Evolutionary conservation across 1,140 invertebrate species (phyloP).

Genomic region (Conus ventricosus): DNA sequence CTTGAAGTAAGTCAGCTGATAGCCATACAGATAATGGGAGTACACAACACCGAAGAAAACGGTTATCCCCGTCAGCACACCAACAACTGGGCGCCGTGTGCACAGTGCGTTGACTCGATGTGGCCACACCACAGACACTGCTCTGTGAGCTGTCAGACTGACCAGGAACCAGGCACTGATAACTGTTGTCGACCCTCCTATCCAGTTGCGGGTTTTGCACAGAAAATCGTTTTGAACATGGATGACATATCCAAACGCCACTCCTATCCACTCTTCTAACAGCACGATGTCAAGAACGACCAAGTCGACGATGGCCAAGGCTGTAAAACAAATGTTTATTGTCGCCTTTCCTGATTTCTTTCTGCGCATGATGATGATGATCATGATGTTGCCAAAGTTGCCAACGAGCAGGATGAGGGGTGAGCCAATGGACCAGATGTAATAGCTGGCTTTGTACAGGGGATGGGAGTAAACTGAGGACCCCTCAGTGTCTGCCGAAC

Average conservation of each 20-base stretch:
- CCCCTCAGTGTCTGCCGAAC: neutral
- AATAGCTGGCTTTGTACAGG: neutral
- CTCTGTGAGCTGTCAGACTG: slow-evolving; percentile 35
- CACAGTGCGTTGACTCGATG: neutral
- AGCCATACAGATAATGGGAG: neutral
- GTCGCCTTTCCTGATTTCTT: neutral
- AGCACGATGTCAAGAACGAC: slow-evolving; percentile 4
- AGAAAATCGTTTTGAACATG: neutral
- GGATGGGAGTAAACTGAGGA: neutral
- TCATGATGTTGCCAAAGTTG: slow-evolving; percentile 12
- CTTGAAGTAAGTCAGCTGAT: neutral
- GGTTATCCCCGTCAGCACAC: neutral
- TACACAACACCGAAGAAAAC: neutral
- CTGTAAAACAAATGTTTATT: neutral
- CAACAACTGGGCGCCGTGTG: neutral
- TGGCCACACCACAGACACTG: slow-evolving; percentile 34
- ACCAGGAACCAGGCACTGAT: slow-evolving; percentile 44
- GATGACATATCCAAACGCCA: slow-evolving; percentile 5
- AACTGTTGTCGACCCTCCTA: slow-evolving; percentile 8
- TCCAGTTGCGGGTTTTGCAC: slow-evolving; percentile 34
- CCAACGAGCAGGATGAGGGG: neutral
- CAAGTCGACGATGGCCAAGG: slow-evolving; percentile 8
- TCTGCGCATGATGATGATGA: neutral
- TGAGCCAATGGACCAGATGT: neutral
- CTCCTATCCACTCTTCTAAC: neutral